Evolutionary conservation across 2,888 invertebrate genomes (phyloP), one percentile per base, ranked within the genome.

Genomic region (Leptinotarsa peninsularis): DNA sequence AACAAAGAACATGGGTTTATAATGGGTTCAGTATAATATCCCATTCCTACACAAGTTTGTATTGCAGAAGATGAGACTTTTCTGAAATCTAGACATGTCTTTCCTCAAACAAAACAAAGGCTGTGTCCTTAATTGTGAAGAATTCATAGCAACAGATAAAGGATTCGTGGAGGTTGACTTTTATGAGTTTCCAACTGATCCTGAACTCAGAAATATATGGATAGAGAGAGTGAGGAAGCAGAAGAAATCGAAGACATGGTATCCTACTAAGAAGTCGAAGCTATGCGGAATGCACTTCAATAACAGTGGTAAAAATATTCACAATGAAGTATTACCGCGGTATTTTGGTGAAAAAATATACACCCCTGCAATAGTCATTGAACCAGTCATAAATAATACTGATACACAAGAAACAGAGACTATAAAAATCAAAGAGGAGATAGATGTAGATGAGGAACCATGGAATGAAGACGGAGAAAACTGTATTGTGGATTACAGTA

Each of bases 401-500:
- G 43, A 33, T 52, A n/a, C 15, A 5, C n/a, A 23, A 52, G 69
- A 56, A 4, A 15, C 18, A 13, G 56, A 56, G 17, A 27, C 54
- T 56, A 43, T 69, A 3, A 69, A 56, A 43, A 33, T 69, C 14
- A 56, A 69, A 69, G 69, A 69, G 18, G 69, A 69, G 33, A 69
- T 69, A n/a, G 69, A 69, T 33, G 43, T 69, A 15, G 54, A 69
- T 69, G 69, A 69, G 33, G 69, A 69, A 56, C 56, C 54, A 33
- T 18, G 54, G 56, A 21, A 15, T 5, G 43, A 69, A n/a, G 56
- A 15, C 2, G 43, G 43, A n/a, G 56, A 54, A 18, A 63, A 33
- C 33, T 63, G 63, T 63, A 56, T 69, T 69, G 54, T 14, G 1
- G 56, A 69, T 43, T 69, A 43, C 43, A 56, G 54, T 33, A 69